These are phyloP conservation scores for Phrynocephalus guinanensis DNA, from an alignment of 2,797 vertebrate species.

Conservation along the genomic window DNA sequence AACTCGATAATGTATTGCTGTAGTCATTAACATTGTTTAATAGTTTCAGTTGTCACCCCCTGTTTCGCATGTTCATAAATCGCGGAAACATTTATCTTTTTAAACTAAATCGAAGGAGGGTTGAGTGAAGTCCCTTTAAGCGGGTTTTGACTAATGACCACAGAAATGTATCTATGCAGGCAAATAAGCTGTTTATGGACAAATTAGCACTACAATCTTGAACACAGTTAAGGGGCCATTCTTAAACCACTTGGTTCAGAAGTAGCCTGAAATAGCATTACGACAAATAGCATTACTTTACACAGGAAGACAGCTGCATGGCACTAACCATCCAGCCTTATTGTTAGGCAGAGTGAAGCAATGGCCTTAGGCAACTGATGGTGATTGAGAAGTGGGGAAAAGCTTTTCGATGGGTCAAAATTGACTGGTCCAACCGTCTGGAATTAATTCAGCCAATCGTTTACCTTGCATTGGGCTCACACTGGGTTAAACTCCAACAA, in stretches of 20 bases:
- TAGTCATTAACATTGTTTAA: slow-evolving; percentile 72
- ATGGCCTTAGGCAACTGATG: neutral
- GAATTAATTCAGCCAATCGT: too few relatives aligned
- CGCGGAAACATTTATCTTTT: slow-evolving; percentile 66
- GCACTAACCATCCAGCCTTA: too few relatives aligned
- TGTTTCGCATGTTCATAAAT: slow-evolving; percentile 54
- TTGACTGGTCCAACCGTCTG: too few relatives aligned
- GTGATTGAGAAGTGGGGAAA: neutral
- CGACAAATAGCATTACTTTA: neutral
- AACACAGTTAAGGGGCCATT: slow-evolving; percentile 7
- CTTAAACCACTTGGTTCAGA: slow-evolving; percentile 11
- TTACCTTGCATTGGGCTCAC: too few relatives aligned
- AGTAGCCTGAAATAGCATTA: neutral
- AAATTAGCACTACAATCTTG: slow-evolving; percentile 12
- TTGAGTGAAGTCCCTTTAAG: slow-evolving; percentile 70
- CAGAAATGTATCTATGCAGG: slow-evolving; percentile 33
- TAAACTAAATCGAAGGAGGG: slow-evolving; percentile 65
- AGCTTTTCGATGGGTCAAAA: neutral
- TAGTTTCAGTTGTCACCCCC: slow-evolving; percentile 65
- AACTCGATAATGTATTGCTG: slow-evolving; percentile 45
- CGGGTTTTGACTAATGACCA: slow-evolving; percentile 59
- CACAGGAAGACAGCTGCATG: neutral
- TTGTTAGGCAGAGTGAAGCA: neutral
- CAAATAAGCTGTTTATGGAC: slow-evolving; percentile 21
- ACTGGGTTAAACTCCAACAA: too few relatives aligned